A percentile compares a stretch with the other conserved stretches of the same genome.
Conservation (phyloP, 2,797 vertebrate genomes). For the Danio kyathit region DNA sequence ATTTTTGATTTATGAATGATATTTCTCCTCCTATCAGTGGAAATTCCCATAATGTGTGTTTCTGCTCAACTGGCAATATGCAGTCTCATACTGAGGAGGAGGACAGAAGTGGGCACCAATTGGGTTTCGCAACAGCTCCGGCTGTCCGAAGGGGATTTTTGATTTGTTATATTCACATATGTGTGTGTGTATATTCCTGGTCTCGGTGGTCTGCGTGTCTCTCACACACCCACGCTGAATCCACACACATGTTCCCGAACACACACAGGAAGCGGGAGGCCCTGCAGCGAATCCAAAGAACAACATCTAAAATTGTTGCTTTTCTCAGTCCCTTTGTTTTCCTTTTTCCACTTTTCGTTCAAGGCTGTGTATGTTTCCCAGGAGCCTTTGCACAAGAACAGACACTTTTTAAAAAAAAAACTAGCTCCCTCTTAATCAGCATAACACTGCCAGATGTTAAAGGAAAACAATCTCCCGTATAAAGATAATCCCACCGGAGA, state of each 20-base stretch:
- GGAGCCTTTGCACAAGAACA: slow-evolving; percentile 10
- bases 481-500: slow-evolving; percentile 66
- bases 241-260: slow-evolving; percentile 65
- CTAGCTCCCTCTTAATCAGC: slow-evolving; percentile 56
- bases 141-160: slow-evolving; percentile 27
- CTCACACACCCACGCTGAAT: slow-evolving; percentile 75
- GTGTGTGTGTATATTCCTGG: slow-evolving; percentile 33
- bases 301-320: slow-evolving; percentile 59
- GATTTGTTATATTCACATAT: slow-evolving; percentile 32
- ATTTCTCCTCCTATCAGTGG: not conserved
- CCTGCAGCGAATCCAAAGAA: slow-evolving; percentile 72
- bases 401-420: slow-evolving; percentile 55
- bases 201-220: slow-evolving; percentile 56
- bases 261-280: slow-evolving; percentile 71
- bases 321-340: slow-evolving; percentile 59
- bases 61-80: not conserved
- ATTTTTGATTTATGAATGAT: too few relatives aligned
- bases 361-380: slow-evolving; percentile 42
- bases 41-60: not conserved
- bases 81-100: not conserved
- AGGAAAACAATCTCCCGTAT: slow-evolving; percentile 70
- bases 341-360: slow-evolving; percentile 59
- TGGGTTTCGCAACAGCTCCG: slow-evolving; percentile 16
- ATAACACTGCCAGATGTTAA: slow-evolving; percentile 81
- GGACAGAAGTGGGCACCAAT: not conserved